Conservation (phyloP, 2,113 vertebrate genomes). For the Cichladusa arquata region DNA sequence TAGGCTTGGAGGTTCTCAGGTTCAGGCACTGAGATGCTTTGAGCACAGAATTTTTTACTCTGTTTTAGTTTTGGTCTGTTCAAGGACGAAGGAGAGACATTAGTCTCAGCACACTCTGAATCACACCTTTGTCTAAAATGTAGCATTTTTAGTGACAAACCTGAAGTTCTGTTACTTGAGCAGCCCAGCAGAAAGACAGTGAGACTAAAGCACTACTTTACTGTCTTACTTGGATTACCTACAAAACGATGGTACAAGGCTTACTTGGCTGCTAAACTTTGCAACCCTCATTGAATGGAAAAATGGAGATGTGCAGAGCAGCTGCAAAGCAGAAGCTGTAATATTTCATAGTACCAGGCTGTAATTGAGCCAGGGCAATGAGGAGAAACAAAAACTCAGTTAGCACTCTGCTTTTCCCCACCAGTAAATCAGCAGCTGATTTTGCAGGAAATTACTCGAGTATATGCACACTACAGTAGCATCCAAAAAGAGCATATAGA, state of each 20-base stretch:
- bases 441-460: neutral
- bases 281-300: neutral
- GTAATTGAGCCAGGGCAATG: neutral
- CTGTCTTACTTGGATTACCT: neutral
- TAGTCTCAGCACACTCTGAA: neutral
- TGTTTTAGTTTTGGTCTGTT: neutral
- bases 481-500: neutral
- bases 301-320: neutral
- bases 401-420: neutral
- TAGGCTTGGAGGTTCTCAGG: neutral
- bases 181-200: neutral
- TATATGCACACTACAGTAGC: neutral
- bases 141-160: neutral
- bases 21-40: neutral
- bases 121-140: neutral
- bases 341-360: neutral
- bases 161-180: neutral
- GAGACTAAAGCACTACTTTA: neutral
- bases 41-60: neutral
- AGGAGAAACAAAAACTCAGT: neutral
- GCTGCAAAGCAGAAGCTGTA: neutral
- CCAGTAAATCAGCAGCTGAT: neutral
- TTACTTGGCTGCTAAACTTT: neutral
- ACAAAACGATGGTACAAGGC: neutral
- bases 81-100: neutral